Evolutionary conservation across 1,140 invertebrate species (phyloP).

Genomic region (Drosophila ironensis): DNA sequence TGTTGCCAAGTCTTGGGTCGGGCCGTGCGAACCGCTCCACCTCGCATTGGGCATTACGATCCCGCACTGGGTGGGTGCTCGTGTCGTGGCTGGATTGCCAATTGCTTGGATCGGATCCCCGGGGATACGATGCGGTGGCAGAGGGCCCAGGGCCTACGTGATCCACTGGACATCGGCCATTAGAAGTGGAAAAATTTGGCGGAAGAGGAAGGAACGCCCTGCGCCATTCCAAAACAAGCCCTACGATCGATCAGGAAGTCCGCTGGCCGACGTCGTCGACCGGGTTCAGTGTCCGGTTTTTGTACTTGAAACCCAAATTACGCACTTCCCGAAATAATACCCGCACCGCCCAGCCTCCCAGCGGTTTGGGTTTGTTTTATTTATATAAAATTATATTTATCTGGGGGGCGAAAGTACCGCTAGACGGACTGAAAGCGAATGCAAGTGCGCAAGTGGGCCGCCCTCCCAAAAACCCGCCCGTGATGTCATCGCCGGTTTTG

Average conservation of each 20-base stretch:
- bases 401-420: conserved; percentile 67
- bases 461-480: conserved; percentile 15
- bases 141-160: conserved; percentile 45
- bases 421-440: conserved; percentile 26
- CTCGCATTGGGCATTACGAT: conserved; percentile 49
- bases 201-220: conserved; percentile 37
- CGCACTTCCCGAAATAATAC: conserved; percentile 66
- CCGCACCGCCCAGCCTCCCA: conserved; percentile 16
- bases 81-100: conserved; percentile 33
- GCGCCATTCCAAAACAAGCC: conserved; percentile 12
- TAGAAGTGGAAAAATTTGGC: not conserved
- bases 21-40: conserved; percentile 57
- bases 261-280: conserved; percentile 12
- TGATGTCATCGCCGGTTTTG: conserved; percentile 47
- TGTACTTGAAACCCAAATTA: conserved; percentile 79
- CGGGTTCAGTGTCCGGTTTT: conserved; percentile 69
- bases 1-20: conserved; percentile 38
- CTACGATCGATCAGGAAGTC: conserved; percentile 53
- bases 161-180: conserved; percentile 26
- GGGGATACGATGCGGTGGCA: conserved; percentile 5
- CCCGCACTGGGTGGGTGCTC: conserved; percentile 20
- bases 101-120: conserved; percentile 11
- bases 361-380: conserved; percentile 35
- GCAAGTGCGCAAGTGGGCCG: conserved; percentile 55
- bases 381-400: too few relatives aligned